Percentiles rank a stretch among this genome's conserved stretches.
phyloP scores from a whole-genome alignment of 1,140 invertebrate genomes.

The Archivesica marissinica region DNA sequence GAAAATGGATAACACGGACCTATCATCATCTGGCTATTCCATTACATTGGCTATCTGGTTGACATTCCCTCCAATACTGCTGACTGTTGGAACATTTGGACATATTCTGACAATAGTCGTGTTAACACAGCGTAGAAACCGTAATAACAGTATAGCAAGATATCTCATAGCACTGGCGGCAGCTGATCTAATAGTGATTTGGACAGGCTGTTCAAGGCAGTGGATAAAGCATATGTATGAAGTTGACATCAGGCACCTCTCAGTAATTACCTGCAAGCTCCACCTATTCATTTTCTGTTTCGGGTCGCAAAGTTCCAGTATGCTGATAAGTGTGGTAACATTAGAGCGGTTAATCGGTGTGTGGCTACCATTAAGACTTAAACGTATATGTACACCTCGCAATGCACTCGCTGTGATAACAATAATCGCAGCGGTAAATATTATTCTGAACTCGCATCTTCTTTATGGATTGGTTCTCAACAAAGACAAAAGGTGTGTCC shows the following conservation, averaged over 20 bases:
- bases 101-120: constrained; percentile 66
- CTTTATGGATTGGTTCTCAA: constrained; percentile 10
- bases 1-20: too few relatives aligned
- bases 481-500: not conserved
- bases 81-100: constrained; percentile 63
- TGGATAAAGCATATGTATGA: constrained; percentile 66
- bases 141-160: constrained; percentile 28
- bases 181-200: constrained; percentile 64
- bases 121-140: constrained; percentile 14
- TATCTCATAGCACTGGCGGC: constrained; percentile 66
- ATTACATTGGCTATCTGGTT: too few relatives aligned
- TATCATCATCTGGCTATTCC: too few relatives aligned
- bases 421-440: not conserved
- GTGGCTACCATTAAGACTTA: constrained; percentile 62
- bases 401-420: not conserved
- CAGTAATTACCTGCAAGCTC: constrained; percentile 61
- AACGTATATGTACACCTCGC: constrained; percentile 36
- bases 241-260: constrained; percentile 58
- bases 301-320: constrained; percentile 57
- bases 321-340: constrained; percentile 70
- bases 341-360: constrained; percentile 68
- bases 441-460: constrained; percentile 25
- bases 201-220: constrained; percentile 66
- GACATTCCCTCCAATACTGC: constrained; percentile 61
- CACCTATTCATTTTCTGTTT: constrained; percentile 64